Conservation (phyloP, 1,140 invertebrate species). For the Drosophila parvula region DNA sequence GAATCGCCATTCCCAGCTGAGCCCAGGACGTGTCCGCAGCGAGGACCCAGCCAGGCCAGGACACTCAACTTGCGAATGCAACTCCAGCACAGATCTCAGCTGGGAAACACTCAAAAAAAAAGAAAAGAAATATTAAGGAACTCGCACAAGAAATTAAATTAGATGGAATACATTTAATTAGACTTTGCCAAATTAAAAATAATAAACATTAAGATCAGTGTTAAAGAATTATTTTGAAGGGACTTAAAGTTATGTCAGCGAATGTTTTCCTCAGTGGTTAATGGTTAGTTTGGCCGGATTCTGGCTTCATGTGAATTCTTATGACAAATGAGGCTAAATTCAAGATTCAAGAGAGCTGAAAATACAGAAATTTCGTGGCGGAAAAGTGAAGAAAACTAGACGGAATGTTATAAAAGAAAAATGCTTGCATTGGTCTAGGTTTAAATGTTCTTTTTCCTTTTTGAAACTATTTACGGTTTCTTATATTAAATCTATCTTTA, state of each 20-base stretch:
- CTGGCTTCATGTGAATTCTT: slow-evolving; percentile 21
- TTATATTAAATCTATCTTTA: too few relatives aligned
- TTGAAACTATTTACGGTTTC: background rate
- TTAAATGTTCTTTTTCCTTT: background rate
- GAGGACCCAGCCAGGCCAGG: slow-evolving; percentile 2
- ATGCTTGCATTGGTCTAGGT: background rate
- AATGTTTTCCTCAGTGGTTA: slow-evolving; percentile 10
- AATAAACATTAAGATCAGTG: background rate
- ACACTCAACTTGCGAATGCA: slow-evolving; percentile 8
- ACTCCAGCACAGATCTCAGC: slow-evolving; percentile 31
- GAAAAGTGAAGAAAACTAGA: too few relatives aligned
- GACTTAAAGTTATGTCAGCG: background rate
- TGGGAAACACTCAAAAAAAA: slow-evolving; percentile 18
- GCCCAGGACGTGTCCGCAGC: slow-evolving; percentile 31
- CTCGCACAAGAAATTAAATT: background rate
- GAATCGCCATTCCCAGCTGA: slow-evolving; percentile 29
- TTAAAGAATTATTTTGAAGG: too few relatives aligned
- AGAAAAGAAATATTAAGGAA: background rate
- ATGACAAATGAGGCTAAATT: slow-evolving; percentile 48
- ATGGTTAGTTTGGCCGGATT: slow-evolving; percentile 25
- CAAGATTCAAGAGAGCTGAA: slow-evolving; percentile 35
- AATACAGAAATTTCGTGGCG: slow-evolving; percentile 12
- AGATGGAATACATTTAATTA: background rate
- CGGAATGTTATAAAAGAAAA: slow-evolving; percentile 1
- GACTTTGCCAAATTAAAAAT: background rate